Evolutionary conservation across 2,113 vertebrate species (phyloP), one percentile per base, ranked within the genome.

Genomic region (Calonectris borealis): DNA sequence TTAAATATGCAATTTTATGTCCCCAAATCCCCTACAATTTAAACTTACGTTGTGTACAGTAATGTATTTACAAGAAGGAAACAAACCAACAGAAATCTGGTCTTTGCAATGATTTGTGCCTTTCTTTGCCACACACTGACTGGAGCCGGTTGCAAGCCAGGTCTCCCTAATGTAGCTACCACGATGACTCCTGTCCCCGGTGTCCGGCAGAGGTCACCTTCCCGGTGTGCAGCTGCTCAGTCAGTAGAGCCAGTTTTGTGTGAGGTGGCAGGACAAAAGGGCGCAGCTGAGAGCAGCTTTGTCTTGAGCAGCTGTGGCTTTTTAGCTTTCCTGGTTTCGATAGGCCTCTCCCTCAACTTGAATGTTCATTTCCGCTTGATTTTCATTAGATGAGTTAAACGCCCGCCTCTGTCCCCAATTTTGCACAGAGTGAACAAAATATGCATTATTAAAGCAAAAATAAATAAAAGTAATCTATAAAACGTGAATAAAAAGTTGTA

Each of bases 21-120:
- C 97, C 97, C 94, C 65, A 27, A 69, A 49, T 55, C 83, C 93
- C 95, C 92, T 83, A 86, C 96, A 77, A 95, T 82, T 95, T 93
- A 83, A 97, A 96, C 94, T 94, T 95, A 79, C 68, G 58, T 97
- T 96, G 91, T 98, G 97, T 97, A 97, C 95, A 98, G 97, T 97
- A 93, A 96, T 86, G 94, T 98, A 98, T 98, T 97, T 97, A 95
- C 97, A 86, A 97, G 97, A 95, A 94, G 89, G 97, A 97, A 97
- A 94, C 70, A 96, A 96, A 96, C 94, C 94, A 90, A 96, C 88
- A 97, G 97, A 97, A 98, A 95, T 96, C 97, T 97, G 98, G 97
- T 98, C 96, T 98, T 98, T 98, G 97, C 97, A 98, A 98, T 98
- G 98, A 98, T 98, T 98, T 98, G 98, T 98, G 98, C 98, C 98